phyloP scores from a whole-genome alignment of 1,140 invertebrate species.

The Capitella teleta region DNA sequence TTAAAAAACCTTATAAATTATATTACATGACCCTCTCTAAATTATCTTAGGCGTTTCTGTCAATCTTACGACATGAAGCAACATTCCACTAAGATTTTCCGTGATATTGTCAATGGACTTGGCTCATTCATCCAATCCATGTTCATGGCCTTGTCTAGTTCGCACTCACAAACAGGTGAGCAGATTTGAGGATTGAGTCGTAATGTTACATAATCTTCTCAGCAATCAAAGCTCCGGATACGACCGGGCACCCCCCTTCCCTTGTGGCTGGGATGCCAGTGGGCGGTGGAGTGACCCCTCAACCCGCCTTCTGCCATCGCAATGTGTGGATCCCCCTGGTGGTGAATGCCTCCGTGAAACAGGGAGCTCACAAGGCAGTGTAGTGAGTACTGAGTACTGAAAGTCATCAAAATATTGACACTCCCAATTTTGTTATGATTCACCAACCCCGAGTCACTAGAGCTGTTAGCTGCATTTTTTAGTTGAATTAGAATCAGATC shows the following conservation, averaged over 20 bases:
- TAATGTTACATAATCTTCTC: too few species aligned
- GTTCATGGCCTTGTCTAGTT: constrained; percentile 50
- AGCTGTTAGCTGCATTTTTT: too few species aligned
- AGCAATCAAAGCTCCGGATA: constrained; percentile 27
- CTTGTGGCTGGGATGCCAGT: constrained; percentile 57
- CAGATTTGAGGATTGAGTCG: too few species aligned
- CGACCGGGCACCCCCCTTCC: constrained; percentile 57
- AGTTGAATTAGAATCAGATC: too few species aligned
- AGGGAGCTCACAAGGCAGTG: constrained; percentile 69
- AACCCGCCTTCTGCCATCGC: constrained; percentile 82
- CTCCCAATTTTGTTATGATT: too few species aligned
- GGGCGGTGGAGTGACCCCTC: constrained; percentile 66
- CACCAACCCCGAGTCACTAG: too few species aligned
- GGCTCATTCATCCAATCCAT: constrained; percentile 90
- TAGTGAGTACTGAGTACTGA: constrained; percentile 74
- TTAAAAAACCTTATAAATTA: too few species aligned
- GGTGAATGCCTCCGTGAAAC: constrained; percentile 57
- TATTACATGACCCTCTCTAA: too few species aligned
- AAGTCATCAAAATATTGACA: neutral
- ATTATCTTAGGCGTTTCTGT: constrained; percentile 68
- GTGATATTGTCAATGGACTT: constrained; percentile 89
- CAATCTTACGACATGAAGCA: constrained; percentile 75
- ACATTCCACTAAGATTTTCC: constrained; percentile 49
- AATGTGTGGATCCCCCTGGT: constrained; percentile 84
- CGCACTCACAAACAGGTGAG: neutral